Evolutionary conservation across 1,140 invertebrate genomes (phyloP).

Genomic region (Apis florea): DNA sequence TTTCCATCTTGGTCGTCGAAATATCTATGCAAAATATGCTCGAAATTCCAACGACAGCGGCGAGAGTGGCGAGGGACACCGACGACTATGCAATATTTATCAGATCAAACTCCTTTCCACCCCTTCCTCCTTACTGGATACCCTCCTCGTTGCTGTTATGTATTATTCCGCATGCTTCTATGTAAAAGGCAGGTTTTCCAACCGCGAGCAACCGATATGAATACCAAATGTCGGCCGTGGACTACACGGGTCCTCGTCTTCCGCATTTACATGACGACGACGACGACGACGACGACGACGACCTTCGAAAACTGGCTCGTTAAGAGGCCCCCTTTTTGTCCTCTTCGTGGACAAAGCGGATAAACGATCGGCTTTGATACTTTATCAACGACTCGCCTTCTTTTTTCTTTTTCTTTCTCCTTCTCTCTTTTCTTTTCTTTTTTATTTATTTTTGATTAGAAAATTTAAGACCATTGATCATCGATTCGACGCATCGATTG

Average conservation of each 20-base stretch:
- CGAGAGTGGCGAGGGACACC: not conserved
- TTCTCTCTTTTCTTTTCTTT: not conserved
- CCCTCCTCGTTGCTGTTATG: slow-evolving; percentile 28
- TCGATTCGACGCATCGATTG: no score
- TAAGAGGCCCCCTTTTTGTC: not conserved
- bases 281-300: no score
- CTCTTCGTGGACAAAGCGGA: not conserved
- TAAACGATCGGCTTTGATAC: not conserved
- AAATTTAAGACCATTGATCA: not conserved
- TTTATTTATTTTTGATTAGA: not conserved
- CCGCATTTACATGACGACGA: slow-evolving; percentile 8
- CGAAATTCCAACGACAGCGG: slow-evolving; percentile 11
- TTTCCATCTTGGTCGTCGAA: not conserved
- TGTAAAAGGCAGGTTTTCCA: slow-evolving; percentile 44
- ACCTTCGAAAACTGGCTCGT: slow-evolving; percentile 13
- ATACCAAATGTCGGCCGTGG: slow-evolving; percentile 34
- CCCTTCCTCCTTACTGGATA: not conserved
- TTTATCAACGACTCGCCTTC: not conserved
- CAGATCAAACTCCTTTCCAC: not conserved
- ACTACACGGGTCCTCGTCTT: slow-evolving; percentile 11
- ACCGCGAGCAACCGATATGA: slow-evolving; percentile 39
- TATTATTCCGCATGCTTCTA: slow-evolving; percentile 42
- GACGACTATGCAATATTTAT: slow-evolving; percentile 47
- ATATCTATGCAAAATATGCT: slow-evolving; percentile 28
- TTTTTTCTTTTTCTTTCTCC: no score